These are phyloP conservation scores for Sinodicranocentrus sp. DNA, from an alignment of 2,888 invertebrate genomes.

Conservation along the genomic window DNA sequence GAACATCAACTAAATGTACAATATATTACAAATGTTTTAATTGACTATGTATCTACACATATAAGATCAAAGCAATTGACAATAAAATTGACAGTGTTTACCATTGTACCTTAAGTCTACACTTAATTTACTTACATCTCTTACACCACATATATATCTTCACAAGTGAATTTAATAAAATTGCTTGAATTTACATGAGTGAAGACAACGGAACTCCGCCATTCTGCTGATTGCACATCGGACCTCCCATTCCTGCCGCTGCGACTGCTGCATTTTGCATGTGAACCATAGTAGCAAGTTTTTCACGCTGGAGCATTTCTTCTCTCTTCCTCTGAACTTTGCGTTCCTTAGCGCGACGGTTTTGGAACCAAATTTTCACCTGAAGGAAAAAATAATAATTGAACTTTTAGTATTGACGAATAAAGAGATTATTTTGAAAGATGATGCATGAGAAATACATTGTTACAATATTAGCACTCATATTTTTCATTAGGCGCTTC, in stretches of 20 bases:
- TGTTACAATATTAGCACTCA: neutral
- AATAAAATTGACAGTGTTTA: neutral
- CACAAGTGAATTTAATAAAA: neutral
- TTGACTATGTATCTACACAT: neutral
- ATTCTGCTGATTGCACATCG: conserved; percentile 73
- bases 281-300: conserved; percentile 78
- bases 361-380: conserved; percentile 94
- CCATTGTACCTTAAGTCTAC: neutral
- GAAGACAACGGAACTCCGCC: conserved; percentile 62
- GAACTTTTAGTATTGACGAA: no score
- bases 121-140: no score
- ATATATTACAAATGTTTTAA: neutral
- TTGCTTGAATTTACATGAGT: conserved; percentile 72
- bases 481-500: neutral
- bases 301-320: conserved; percentile 84
- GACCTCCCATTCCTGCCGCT: conserved; percentile 69
- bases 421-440: no score
- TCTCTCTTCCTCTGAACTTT: conserved; percentile 92
- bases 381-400: no score
- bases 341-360: conserved; percentile 94
- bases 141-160: neutral
- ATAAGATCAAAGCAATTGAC: neutral
- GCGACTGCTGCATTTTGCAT: conserved; percentile 74
- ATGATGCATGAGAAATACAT: no score
- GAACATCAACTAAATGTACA: no score